Conservation (phyloP, 2,797 vertebrate species). For the Schizopygopsis malacanthus region DNA sequence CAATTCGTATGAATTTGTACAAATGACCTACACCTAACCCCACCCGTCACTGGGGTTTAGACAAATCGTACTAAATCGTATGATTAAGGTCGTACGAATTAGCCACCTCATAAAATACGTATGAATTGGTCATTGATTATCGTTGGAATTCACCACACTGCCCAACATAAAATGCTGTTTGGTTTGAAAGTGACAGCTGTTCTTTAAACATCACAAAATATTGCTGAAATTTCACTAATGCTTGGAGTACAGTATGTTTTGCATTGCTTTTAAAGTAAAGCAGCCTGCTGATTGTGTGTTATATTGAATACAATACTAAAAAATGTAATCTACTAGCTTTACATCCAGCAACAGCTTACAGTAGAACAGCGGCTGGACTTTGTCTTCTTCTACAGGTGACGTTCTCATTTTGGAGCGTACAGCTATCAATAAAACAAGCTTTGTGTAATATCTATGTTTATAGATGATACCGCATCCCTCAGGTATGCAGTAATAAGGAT, state of each 20-base stretch:
- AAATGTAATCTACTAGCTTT: background rate
- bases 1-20: too few species aligned
- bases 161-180: background rate
- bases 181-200: too few species aligned
- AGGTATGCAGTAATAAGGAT: constrained; percentile 4
- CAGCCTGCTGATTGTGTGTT: background rate
- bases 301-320: background rate
- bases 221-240: too few species aligned
- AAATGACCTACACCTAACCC: too few species aligned
- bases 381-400: background rate
- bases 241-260: background rate
- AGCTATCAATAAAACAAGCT: background rate
- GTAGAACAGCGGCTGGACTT: background rate
- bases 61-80: too few species aligned
- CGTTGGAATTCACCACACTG: background rate
- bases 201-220: too few species aligned
- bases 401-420: background rate
- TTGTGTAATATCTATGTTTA: background rate
- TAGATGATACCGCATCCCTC: background rate
- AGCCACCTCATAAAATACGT: too few species aligned
- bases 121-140: too few species aligned
- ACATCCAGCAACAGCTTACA: background rate
- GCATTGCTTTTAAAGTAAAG: background rate
- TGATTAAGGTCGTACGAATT: too few species aligned
- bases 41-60: too few species aligned